Conservation (phyloP, 2,113 vertebrate genomes). For the Phycodurus eques region DNA sequence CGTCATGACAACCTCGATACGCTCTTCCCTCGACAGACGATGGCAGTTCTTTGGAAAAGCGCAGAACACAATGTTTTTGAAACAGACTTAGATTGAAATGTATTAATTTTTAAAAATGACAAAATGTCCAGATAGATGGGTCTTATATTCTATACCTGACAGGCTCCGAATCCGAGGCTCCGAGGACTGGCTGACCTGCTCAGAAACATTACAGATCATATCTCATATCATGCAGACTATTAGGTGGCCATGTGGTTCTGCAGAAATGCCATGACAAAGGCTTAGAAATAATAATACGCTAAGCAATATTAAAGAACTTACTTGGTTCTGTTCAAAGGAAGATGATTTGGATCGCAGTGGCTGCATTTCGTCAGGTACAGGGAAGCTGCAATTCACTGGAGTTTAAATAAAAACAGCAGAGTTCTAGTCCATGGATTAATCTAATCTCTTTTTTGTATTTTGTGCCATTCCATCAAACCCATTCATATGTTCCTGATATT, state of each 20-base stretch:
- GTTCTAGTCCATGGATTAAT: too few relatives aligned
- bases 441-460: background rate
- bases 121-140: background rate
- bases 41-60: background rate
- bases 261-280: background rate
- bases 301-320: constrained; percentile 4
- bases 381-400: background rate
- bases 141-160: background rate
- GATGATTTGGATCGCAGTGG: background rate
- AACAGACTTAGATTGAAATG: background rate
- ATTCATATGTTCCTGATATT: background rate
- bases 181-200: background rate
- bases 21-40: constrained; percentile 16
- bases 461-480: background rate
- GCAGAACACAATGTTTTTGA: background rate
- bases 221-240: background rate
- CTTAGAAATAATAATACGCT: background rate
- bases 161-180: background rate
- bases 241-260: background rate
- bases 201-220: background rate
- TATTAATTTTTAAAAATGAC: background rate
- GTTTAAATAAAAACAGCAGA: background rate
- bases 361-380: constrained; percentile 6
- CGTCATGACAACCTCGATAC: background rate
- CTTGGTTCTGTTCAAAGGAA: background rate